Conservation (phyloP, 2,797 vertebrate species). For the Intellagama lesueurii region DNA sequence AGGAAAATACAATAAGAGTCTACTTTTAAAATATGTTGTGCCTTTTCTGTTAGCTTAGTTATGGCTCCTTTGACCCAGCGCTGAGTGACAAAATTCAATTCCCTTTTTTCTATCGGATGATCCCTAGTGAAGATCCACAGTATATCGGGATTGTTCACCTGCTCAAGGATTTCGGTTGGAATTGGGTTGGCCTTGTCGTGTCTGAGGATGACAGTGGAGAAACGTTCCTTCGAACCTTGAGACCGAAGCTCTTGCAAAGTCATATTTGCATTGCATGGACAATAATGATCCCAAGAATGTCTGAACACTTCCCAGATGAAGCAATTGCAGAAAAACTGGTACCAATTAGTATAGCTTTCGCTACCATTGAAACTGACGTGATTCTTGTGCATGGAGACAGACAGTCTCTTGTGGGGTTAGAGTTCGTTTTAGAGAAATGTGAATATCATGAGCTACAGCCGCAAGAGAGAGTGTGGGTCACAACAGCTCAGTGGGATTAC, state of each 20-base stretch:
- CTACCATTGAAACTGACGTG: not conserved
- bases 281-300: not conserved
- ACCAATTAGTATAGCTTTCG: not conserved
- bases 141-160: not conserved
- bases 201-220: not conserved
- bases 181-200: not conserved
- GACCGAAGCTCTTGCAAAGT: not conserved
- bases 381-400: not conserved
- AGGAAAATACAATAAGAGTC: not conserved
- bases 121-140: not conserved
- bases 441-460: not conserved
- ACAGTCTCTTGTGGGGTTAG: not conserved
- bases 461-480: not conserved
- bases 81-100: slow-evolving; percentile 44
- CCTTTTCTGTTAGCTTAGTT: slow-evolving; percentile 31
- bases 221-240: not conserved
- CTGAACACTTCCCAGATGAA: accelerated
- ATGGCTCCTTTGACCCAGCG: slow-evolving; percentile 37
- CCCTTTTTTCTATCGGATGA: slow-evolving; percentile 7
- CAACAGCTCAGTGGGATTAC: not conserved
- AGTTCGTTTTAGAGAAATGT: not conserved
- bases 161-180: slow-evolving; percentile 11
- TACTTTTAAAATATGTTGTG: not conserved
- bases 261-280: not conserved
- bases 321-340: accelerated